Evolutionary conservation across 2,888 invertebrate species (phyloP), one percentile per base, ranked within the genome.

Genomic region (Pachliopta kotzebuea): DNA sequence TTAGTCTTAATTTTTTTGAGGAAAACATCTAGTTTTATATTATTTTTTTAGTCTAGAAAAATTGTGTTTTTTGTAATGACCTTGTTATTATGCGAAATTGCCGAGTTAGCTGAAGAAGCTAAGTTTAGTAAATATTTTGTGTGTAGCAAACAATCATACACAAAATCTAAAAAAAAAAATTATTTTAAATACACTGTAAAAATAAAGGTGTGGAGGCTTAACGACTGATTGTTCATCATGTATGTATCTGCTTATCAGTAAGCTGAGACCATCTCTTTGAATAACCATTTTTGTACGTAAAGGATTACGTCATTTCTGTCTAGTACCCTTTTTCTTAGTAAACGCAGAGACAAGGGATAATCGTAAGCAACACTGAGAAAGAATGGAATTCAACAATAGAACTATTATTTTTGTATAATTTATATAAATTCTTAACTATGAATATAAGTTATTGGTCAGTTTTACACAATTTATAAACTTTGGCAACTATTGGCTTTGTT

Each of bases 251-350:
- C 60, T 60, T 65, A 65, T 65, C 65, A n/a, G 24, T 42, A 21
- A 57, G 62, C 53, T 64, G 23, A 20, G 21, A 23, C 18, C 11
- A 53, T 52, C 60, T 56, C 52, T 60, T 62, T 65, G 65, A 58
- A 65, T 55, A 24, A 50, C 50, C 56, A 54, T 62, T 58, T 61
- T 55, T 31, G 26, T 42, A 58, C 31, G 54, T 23, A 65, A 65
- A 53, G 53, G 49, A 62, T 58, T 62, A 58, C 58, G 53, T 61
- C 65, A 65, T 57, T 42, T 37, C 18, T 49, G 9, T 17, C 21
- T 45, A 37, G 9, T 54, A 59, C 29, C 23, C 37, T n/a, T 65
- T 65, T 65, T 52, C 61, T 37, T 21, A 49, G 61, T 61, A 65
- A 18, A 53, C 29, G 26, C 17, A 49, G 11, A 20, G 49, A 53